phyloP scores from a whole-genome alignment of 2,888 invertebrate species.

The Caenorhabditis sp. region DNA sequence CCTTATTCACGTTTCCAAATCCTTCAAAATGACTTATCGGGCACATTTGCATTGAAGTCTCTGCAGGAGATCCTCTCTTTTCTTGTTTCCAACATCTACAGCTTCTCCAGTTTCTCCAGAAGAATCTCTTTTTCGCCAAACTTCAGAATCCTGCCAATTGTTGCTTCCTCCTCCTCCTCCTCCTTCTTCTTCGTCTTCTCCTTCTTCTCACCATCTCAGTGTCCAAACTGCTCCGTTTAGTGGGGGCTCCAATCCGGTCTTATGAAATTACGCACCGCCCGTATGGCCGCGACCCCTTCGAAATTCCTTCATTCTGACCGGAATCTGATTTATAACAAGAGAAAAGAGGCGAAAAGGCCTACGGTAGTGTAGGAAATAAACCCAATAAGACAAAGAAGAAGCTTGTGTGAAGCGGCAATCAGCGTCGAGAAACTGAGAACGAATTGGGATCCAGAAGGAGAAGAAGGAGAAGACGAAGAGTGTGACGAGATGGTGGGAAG shows the following conservation, averaged over 20 bases:
- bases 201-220: slow-evolving; percentile 20
- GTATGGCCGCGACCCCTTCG: slow-evolving; percentile 15
- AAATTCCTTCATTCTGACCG: slow-evolving; percentile 55
- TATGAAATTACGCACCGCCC: slow-evolving; percentile 58
- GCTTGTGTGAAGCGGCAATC: slow-evolving; percentile 59
- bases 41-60: background rate
- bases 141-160: background rate
- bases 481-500: too few relatives aligned
- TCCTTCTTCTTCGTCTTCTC: slow-evolving; percentile 8
- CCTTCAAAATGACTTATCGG: background rate
- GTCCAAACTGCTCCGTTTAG: slow-evolving; percentile 21
- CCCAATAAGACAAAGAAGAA: slow-evolving; percentile 56
- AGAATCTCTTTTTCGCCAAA: background rate
- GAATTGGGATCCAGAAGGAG: slow-evolving; percentile 24
- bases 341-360: background rate
- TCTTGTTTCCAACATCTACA: background rate
- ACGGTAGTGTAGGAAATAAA: slow-evolving; percentile 40
- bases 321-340: slow-evolving; percentile 58
- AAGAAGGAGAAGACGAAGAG: too few relatives aligned
- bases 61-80: background rate
- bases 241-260: slow-evolving; percentile 34
- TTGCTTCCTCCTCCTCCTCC: too few relatives aligned
- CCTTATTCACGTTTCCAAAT: background rate
- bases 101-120: background rate
- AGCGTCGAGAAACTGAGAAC: slow-evolving; percentile 40